Evolutionary conservation across 2,888 invertebrate species (phyloP).

Genomic region (Orthosia cruda): DNA sequence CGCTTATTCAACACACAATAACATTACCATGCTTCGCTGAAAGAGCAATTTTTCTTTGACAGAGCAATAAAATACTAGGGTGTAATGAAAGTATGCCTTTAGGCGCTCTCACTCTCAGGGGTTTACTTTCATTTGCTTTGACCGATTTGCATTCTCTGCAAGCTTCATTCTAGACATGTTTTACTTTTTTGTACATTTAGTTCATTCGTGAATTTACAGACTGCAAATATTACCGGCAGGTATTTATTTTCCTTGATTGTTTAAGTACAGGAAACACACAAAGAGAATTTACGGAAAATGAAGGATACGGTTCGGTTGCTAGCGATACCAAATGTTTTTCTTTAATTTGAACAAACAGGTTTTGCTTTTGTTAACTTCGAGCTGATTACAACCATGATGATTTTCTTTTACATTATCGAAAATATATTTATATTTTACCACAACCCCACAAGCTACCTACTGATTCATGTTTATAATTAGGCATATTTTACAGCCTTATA

Average conservation of each 20-base stretch:
- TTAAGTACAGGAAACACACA: constrained; percentile 7
- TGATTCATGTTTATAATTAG: background rate
- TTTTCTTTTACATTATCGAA: too few relatives aligned
- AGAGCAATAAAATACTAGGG: constrained; percentile 64
- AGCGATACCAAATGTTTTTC: background rate
- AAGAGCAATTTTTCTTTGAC: constrained; percentile 69
- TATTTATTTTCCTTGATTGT: constrained; percentile 32
- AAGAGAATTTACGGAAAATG: background rate
- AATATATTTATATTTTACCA: background rate
- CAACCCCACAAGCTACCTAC: too few relatives aligned
- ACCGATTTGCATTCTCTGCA: constrained; percentile 48
- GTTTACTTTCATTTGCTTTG: constrained; percentile 46
- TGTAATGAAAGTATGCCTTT: constrained; percentile 64
- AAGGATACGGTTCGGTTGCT: background rate
- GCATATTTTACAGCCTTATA: too few relatives aligned
- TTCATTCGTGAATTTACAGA: constrained; percentile 32
- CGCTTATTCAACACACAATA: constrained; percentile 67
- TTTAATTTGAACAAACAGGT: background rate
- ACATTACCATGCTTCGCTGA: constrained; percentile 65
- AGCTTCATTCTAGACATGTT: constrained; percentile 40
- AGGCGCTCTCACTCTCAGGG: constrained; percentile 32
- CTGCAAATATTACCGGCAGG: constrained; percentile 16
- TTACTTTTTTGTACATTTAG: constrained; percentile 15
- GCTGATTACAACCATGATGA: background rate
- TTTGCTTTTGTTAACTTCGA: constrained; percentile 6